Evolutionary conservation across 2,797 vertebrate genomes (phyloP), one percentile per base, ranked within the genome.

Genomic region (Denticeps clupeoides): DNA sequence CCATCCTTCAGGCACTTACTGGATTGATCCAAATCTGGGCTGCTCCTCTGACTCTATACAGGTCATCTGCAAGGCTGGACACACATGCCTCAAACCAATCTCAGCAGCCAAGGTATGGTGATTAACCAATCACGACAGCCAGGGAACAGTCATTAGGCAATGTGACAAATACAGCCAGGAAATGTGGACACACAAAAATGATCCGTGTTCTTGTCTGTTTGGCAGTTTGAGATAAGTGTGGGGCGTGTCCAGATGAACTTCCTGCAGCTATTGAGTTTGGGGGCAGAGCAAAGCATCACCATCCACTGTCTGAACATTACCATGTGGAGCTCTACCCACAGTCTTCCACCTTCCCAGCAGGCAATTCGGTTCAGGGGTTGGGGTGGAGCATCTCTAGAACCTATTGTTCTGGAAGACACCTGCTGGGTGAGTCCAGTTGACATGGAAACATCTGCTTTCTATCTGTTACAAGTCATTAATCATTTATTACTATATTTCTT

Each of bases 11-110:
- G 94, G 94, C 74, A 89, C 82, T 78, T 98, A 93, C 73, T 98
- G 94, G 94, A 92, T 98, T 44, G 94, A 98, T 65, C 94, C 94
- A 3, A 98, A 98, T 50, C 81, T 96, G 16, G 94, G 94, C 73
- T 97, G 91, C 63, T 85, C 86, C 1, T 93, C 94, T 0, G 94
- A 98, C 58, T 91, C 83, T 60, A 89, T 98, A 10, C 85, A 97
- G 74, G 94, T 97, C 65, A 85, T 70, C 53, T 98, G 94, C 53
- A 95, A 92, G 0, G 91, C 89, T 7, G 94, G 93, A 46, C 88
- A 90, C 69, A 98, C 93, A 0, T 98, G 94, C 62, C 81, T 98
- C 41, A 90, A 83, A 64, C 92, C 93, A 60, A 62, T 94, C 77
- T 91, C 90, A 0, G 75, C 83, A 47, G 88, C 92, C 59, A 98